Evolutionary conservation across 2,113 vertebrate species (phyloP).

Genomic region (Geococcyx californianus): DNA sequence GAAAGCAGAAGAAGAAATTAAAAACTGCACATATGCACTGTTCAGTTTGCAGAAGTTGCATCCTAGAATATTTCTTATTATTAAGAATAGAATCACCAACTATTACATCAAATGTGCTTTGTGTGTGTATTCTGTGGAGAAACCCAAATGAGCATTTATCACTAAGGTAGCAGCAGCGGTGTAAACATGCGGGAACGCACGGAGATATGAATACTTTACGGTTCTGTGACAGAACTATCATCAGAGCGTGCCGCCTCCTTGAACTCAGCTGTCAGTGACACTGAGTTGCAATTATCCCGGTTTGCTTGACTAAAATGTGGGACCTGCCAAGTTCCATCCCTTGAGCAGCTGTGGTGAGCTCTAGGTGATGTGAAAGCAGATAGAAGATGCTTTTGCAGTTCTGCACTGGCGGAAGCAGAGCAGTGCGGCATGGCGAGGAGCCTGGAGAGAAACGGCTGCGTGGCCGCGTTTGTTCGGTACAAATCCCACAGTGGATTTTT

Average conservation of each 20-base stretch:
- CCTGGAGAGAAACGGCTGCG: neutral
- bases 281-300: neutral
- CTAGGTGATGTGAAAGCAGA: neutral
- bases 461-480: accelerated
- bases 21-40: neutral
- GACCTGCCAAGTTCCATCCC: neutral
- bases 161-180: neutral
- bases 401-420: neutral
- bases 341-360: neutral
- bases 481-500: neutral
- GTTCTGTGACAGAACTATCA: neutral
- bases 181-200: neutral
- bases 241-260: neutral
- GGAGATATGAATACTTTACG: neutral
- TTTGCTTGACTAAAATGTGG: neutral
- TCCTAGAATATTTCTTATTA: neutral
- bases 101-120: neutral
- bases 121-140: neutral
- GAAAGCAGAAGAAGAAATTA: neutral
- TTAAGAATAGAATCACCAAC: neutral
- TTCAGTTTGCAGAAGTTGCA: neutral
- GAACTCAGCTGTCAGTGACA: neutral
- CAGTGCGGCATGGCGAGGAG: accelerated
- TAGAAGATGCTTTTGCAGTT: neutral
- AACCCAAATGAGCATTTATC: neutral